Conservation (phyloP, 2,797 vertebrate species). For the Chelon labrosus region DNA sequence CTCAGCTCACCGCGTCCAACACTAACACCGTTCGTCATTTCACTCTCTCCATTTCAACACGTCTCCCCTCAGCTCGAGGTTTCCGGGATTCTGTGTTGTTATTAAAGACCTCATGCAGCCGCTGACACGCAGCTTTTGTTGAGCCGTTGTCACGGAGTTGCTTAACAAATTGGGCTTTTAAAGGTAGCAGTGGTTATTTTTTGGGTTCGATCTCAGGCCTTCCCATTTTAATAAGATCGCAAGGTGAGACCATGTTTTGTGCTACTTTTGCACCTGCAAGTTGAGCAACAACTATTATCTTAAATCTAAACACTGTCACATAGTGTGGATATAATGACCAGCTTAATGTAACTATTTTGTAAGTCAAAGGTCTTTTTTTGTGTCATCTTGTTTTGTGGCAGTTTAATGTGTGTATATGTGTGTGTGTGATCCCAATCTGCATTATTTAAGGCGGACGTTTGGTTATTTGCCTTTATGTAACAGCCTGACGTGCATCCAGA, state of each 20-base stretch:
- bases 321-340: no score
- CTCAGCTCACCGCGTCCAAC: neutral
- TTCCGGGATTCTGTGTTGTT: neutral
- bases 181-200: slow-evolving; percentile 8
- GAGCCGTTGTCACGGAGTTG: slow-evolving; percentile 7
- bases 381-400: no score
- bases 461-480: slow-evolving; percentile 70
- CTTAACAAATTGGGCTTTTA: neutral
- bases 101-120: slow-evolving; percentile 15
- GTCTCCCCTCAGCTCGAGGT: neutral
- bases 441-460: slow-evolving; percentile 53
- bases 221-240: neutral
- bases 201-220: neutral
- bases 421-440: slow-evolving; percentile 29
- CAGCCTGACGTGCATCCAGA: slow-evolving; percentile 51
- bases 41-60: neutral
- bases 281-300: neutral
- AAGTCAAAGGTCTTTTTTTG: no score
- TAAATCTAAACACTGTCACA: no score
- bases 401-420: neutral
- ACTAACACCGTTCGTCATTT: neutral
- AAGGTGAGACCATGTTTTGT: neutral
- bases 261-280: neutral
- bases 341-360: no score
- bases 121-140: slow-evolving; percentile 30